These are phyloP conservation scores for Machimus rusticus DNA, from an alignment of 2,888 invertebrate genomes.

Conservation along the genomic window DNA sequence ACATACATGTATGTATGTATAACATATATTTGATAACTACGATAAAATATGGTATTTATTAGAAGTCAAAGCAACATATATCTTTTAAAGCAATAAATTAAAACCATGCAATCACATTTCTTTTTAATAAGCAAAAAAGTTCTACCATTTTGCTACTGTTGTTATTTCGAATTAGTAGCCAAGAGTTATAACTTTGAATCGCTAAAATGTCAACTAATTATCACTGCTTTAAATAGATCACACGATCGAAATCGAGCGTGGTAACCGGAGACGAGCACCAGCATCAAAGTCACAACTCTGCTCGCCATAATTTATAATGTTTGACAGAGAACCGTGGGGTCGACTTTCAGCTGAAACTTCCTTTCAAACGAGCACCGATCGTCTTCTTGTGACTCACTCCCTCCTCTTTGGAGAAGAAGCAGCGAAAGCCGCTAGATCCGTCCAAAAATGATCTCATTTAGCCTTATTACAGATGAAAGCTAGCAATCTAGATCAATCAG, in stretches of 20 bases:
- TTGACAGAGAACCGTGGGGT: neutral
- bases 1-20: no score
- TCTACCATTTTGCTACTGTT: neutral
- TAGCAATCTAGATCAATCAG: constrained; percentile 35
- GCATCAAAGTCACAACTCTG: constrained; percentile 20
- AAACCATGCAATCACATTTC: neutral
- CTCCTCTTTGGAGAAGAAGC: neutral
- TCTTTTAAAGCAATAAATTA: no score
- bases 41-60: neutral
- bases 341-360: constrained; percentile 10
- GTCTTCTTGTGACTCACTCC: neutral
- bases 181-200: neutral
- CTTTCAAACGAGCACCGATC: neutral
- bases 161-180: neutral
- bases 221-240: neutral
- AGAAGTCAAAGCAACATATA: neutral
- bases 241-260: neutral
- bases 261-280: constrained; percentile 1
- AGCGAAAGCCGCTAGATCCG: neutral
- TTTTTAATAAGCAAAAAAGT: neutral
- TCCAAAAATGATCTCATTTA: constrained; percentile 31
- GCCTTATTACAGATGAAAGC: constrained; percentile 26
- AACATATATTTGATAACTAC: neutral
- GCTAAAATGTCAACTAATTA: neutral
- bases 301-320: constrained; percentile 3